Conservation (phyloP, 2,797 vertebrate species). For the Lophura swinhoii region DNA sequence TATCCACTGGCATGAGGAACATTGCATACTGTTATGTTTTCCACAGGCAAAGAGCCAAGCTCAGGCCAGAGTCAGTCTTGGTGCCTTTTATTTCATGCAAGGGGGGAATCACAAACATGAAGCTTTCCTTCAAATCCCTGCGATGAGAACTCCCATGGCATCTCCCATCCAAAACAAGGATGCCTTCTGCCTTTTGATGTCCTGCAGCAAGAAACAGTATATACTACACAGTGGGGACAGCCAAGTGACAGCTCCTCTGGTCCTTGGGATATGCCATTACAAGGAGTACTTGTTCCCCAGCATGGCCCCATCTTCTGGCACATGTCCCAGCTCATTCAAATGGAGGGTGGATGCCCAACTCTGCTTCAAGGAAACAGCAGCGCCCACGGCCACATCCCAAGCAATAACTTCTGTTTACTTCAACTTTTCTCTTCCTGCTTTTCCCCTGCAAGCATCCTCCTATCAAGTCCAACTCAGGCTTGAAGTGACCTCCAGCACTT, state of each 20-base stretch:
- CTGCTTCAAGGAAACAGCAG: neutral
- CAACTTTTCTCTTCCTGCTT: neutral
- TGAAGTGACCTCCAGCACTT: neutral
- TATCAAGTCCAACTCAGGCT: rapidly evolving
- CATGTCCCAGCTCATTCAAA: neutral
- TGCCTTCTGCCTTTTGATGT: rapidly evolving
- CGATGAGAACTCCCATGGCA: rapidly evolving
- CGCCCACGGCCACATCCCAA: neutral
- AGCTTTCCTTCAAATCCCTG: neutral
- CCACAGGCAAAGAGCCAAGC: constrained; percentile 3
- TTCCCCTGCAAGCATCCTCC: neutral
- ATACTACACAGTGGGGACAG: neutral
- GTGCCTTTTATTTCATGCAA: neutral
- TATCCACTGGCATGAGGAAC: constrained; percentile 19
- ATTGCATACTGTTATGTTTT: constrained; percentile 28
- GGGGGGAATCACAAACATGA: neutral
- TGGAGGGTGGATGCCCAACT: neutral
- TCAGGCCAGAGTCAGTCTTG: neutral
- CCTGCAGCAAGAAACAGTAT: neutral
- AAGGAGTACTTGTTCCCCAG: neutral
- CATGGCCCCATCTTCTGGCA: neutral
- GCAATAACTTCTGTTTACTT: neutral
- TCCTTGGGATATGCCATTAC: rapidly evolving
- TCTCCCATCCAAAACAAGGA: rapidly evolving
- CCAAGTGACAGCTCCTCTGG: neutral